These are phyloP conservation scores for Hippocampus kuda DNA, from an alignment of 2,797 vertebrate genomes.

Conservation along the genomic window DNA sequence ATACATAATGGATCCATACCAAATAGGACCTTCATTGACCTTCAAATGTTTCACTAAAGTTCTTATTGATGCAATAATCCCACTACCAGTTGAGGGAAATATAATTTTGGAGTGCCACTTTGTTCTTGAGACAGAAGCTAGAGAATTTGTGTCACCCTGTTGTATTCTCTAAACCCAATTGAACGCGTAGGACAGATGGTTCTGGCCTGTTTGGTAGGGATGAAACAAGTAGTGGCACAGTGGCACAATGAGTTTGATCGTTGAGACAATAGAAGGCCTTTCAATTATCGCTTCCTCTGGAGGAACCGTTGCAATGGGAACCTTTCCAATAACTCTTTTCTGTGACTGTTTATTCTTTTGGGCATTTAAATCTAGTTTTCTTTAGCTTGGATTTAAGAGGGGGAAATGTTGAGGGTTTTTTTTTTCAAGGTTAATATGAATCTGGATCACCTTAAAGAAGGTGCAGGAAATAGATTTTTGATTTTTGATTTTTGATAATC, in stretches of 20 bases:
- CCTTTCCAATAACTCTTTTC: conserved; percentile 40
- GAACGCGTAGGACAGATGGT: conserved; percentile 26
- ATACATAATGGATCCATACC: conserved; percentile 17
- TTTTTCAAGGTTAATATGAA: conserved; percentile 24
- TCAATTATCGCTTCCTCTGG: conserved; percentile 47
- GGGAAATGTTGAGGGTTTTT: not conserved
- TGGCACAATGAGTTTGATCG: conserved; percentile 43
- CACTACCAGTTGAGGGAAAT: conserved; percentile 10
- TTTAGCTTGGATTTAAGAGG: not conserved
- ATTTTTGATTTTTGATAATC: too few species aligned
- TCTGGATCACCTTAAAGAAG: conserved; percentile 19
- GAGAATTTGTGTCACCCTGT: conserved; percentile 6
- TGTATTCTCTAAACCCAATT: conserved; percentile 24
- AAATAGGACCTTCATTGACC: not conserved
- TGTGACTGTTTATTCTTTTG: conserved; percentile 44
- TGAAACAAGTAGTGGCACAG: conserved; percentile 45
- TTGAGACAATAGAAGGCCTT: conserved; percentile 37
- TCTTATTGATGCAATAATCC: conserved; percentile 1
- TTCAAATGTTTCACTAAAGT: conserved; percentile 12
- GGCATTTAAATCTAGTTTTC: conserved; percentile 46
- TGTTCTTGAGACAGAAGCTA: conserved; percentile 28
- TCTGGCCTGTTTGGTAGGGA: conserved; percentile 36
- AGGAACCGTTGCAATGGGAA: conserved; percentile 39
- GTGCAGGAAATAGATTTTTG: too few species aligned
- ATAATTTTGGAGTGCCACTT: conserved; percentile 37